A percentile compares a stretch with the other conserved stretches of the same genome.
Conservation (phyloP, 2,888 invertebrate species). For the Rotaria magnacalcarata region DNA sequence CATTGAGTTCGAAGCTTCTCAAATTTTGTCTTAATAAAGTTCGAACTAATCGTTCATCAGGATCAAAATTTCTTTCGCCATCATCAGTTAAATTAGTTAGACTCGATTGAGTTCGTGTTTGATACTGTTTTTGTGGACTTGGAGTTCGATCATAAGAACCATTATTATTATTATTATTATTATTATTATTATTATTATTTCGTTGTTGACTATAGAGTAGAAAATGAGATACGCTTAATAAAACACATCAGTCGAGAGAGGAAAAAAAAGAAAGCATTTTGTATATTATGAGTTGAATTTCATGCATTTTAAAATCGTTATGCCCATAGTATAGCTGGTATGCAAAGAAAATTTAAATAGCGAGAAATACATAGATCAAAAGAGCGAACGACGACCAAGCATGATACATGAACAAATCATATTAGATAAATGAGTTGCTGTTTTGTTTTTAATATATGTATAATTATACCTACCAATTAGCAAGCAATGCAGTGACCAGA, state of each 20-base stretch:
- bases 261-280: neutral
- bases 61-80: neutral
- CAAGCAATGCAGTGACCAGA: neutral
- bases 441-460: neutral
- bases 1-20: neutral
- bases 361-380: neutral
- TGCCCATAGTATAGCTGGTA: neutral
- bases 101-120: neutral
- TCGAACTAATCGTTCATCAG: conserved; percentile 28
- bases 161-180: no score
- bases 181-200: no score
- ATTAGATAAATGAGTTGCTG: neutral
- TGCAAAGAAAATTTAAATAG: neutral
- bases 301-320: neutral
- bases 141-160: neutral
- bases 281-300: neutral
- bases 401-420: neutral
- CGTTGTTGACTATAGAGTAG: neutral
- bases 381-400: neutral
- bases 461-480: neutral
- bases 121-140: neutral
- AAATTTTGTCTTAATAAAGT: conserved; percentile 24
- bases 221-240: neutral
- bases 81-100: neutral
- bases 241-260: neutral